Conservation (phyloP, 2,888 invertebrate species). For the Bedellia somnulentella region DNA sequence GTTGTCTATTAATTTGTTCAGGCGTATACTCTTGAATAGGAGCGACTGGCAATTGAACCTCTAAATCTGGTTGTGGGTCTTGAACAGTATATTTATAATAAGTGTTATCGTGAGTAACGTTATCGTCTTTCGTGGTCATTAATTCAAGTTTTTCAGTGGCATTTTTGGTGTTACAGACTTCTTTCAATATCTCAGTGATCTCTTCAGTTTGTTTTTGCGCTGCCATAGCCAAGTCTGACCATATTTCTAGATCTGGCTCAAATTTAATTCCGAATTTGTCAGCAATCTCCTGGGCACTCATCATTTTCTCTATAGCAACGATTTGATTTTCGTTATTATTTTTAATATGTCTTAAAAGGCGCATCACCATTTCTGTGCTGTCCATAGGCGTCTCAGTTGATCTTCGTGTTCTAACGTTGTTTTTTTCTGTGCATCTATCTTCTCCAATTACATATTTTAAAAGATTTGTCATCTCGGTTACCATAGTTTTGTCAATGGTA, state of each 20-base stretch:
- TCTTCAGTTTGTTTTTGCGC: slow-evolving; percentile 39
- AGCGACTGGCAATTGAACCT: slow-evolving; percentile 8
- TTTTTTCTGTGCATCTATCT: slow-evolving; percentile 19
- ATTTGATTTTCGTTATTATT: slow-evolving; percentile 46
- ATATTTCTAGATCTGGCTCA: slow-evolving; percentile 37
- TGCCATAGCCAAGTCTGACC: slow-evolving; percentile 34
- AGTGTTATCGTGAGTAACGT: slow-evolving; percentile 7
- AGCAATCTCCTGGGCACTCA: slow-evolving; percentile 50
- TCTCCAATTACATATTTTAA: slow-evolving; percentile 24
- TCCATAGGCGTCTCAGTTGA: slow-evolving; percentile 39
- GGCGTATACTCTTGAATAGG: slow-evolving; percentile 15
- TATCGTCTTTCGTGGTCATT: slow-evolving; percentile 10
- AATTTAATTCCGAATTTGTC: slow-evolving; percentile 45
- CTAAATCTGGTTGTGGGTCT: slow-evolving; percentile 14
- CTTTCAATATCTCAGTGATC: slow-evolving; percentile 28
- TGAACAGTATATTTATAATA: slow-evolving; percentile 17
- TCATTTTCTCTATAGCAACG: slow-evolving; percentile 52
- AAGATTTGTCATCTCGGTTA: slow-evolving; percentile 36
- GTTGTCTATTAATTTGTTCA: slow-evolving; percentile 12
- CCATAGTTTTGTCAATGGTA: slow-evolving; percentile 27
- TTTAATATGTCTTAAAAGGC: slow-evolving; percentile 42
- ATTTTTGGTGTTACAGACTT: slow-evolving; percentile 20
- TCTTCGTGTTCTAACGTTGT: slow-evolving; percentile 24
- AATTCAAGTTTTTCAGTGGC: slow-evolving; percentile 15
- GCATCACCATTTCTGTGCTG: slow-evolving; percentile 32